phyloP scores from a whole-genome alignment of 2,888 invertebrate species.

The Cylloceria caligata region DNA sequence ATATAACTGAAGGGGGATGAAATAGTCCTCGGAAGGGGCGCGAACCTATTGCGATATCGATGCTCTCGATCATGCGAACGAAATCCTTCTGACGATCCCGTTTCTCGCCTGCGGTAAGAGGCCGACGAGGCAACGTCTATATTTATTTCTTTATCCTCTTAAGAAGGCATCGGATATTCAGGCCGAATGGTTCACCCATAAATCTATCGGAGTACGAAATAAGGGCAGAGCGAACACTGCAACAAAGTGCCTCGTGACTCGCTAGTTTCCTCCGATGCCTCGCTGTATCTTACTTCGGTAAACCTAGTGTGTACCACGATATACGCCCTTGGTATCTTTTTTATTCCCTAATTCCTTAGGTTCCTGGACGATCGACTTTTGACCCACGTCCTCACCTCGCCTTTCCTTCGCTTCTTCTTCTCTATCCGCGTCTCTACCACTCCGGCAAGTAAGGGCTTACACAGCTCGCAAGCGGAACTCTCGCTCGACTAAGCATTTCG shows the following conservation, averaged over 20 bases:
- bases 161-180: slow-evolving; percentile 66
- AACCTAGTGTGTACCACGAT: slow-evolving; percentile 9
- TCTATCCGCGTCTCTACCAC: slow-evolving; percentile 7
- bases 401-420: slow-evolving; percentile 20
- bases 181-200: slow-evolving; percentile 63
- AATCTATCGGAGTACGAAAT: slow-evolving; percentile 64
- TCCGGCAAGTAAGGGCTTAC: not conserved
- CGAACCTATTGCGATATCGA: slow-evolving; percentile 53
- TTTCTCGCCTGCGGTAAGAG: slow-evolving; percentile 35
- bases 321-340: not conserved
- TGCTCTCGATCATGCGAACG: slow-evolving; percentile 56
- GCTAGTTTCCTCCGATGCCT: not conserved
- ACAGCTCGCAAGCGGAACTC: slow-evolving; percentile 13
- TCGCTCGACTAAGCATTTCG: not conserved
- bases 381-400: not conserved
- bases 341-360: not conserved
- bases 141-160: slow-evolving; percentile 48
- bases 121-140: not conserved
- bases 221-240: slow-evolving; percentile 49
- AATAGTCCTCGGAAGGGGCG: not conserved
- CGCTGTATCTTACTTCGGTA: slow-evolving; percentile 29
- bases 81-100: slow-evolving; percentile 45
- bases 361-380: slow-evolving; percentile 7
- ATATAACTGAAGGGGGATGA: not conserved
- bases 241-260: slow-evolving; percentile 17